Conservation (phyloP, 2,797 vertebrate genomes). For the Artibeus jamaicensis region DNA sequence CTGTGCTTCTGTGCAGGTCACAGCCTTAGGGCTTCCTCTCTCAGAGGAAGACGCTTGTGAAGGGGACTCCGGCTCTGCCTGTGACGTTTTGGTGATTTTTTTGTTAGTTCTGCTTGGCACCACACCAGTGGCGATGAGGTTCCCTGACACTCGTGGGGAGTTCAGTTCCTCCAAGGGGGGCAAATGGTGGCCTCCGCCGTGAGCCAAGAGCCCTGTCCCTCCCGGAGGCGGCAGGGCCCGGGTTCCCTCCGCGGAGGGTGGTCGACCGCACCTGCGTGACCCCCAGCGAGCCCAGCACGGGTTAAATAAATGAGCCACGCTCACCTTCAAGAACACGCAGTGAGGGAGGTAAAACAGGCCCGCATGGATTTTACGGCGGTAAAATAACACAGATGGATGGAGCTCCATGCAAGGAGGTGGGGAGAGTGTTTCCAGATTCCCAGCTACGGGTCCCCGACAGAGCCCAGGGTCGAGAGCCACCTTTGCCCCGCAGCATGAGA, state of each 20-base stretch:
- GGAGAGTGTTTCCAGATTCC: background rate
- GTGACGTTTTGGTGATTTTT: slow-evolving; percentile 40
- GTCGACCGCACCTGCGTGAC: background rate
- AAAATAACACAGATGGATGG: background rate
- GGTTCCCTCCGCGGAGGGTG: background rate
- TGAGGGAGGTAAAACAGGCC: background rate
- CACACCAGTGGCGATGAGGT: slow-evolving; percentile 16
- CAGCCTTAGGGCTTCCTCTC: background rate
- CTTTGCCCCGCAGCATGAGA: too few species aligned
- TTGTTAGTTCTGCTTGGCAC: slow-evolving; percentile 15
- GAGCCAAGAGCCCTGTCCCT: background rate
- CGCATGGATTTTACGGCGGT: background rate
- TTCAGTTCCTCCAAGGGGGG: slow-evolving; percentile 26
- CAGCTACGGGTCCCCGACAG: background rate
- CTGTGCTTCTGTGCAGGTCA: background rate
- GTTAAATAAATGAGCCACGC: background rate
- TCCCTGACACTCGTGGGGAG: background rate
- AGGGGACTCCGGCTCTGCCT: background rate
- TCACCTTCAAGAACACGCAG: background rate
- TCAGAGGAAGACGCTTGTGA: background rate
- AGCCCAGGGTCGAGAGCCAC: background rate
- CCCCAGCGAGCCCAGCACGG: background rate
- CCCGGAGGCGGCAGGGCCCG: background rate
- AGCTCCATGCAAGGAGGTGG: background rate
- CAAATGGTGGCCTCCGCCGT: background rate